Percentiles rank a stretch among this genome's conserved stretches.
phyloP scores from a whole-genome alignment of 2,113 vertebrate species.

The Rhynchomys soricoides region DNA sequence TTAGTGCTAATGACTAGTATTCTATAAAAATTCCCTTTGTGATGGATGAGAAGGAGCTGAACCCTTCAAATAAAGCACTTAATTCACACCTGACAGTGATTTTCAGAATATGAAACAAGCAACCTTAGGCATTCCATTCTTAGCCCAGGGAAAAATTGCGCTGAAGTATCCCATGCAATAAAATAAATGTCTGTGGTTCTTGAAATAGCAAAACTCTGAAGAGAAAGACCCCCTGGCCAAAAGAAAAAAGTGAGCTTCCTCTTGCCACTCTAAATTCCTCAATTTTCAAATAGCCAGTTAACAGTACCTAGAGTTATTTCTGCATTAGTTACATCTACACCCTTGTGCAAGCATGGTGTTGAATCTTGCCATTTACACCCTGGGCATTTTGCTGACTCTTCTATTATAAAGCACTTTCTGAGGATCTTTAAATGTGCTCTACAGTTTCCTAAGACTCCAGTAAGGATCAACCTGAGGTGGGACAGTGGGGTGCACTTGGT shows the following conservation, averaged over 20 bases:
- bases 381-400: not conserved
- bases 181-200: slow-evolving; percentile 74
- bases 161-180: slow-evolving; percentile 58
- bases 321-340: not conserved
- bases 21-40: slow-evolving; percentile 75
- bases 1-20: slow-evolving; percentile 62
- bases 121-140: slow-evolving; percentile 70
- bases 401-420: not conserved
- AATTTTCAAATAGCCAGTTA: slow-evolving; percentile 53
- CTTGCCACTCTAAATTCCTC: not conserved
- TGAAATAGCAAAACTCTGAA: slow-evolving; percentile 50
- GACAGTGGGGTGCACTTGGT: not conserved
- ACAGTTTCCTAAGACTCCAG: slow-evolving; percentile 1
- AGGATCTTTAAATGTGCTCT: not conserved
- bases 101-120: slow-evolving; percentile 71
- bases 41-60: slow-evolving; percentile 73
- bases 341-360: not conserved
- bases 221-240: slow-evolving; percentile 54
- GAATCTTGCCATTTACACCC: not conserved
- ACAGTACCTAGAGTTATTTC: not conserved
- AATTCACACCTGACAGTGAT: slow-evolving; percentile 79
- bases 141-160: slow-evolving; percentile 71
- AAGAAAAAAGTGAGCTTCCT: not conserved
- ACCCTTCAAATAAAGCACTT: slow-evolving; percentile 76
- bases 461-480: not conserved